Evolutionary conservation across 2,113 vertebrate species (phyloP), one percentile per base, ranked within the genome.

Genomic region (Oreotrochilus melanogaster): DNA sequence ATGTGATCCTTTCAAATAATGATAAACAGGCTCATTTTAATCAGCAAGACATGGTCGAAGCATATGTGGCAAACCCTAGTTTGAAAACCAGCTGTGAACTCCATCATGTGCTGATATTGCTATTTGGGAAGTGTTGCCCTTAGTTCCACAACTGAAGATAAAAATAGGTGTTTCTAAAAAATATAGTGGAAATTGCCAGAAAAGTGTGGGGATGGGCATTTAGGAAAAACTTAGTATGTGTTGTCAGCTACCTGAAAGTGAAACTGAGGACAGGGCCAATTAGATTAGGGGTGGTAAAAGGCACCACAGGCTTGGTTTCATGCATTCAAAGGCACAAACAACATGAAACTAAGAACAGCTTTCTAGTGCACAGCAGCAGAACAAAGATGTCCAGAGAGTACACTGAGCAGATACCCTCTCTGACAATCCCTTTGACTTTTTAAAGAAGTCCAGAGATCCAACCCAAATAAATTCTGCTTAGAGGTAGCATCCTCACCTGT

Each of bases 1-100:
- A 35, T 65, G 84, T 64, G 35, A 65, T 69, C 45, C 45, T 79
- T 76, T 70, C 62, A 83, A n/a, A 78, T 70, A 58, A 43, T 50
- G 33, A 24, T 54, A 83, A 53, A 24, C 13, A 43, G 10, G 18
- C 45, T 56, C 28, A 69, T 95, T 88, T 86, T 54, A 88, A 96
- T 78, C 37, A 88, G 83, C 50, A 87, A 37, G 89, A 82, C 7
- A 15, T 51, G 67, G 71, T 92, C 67, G 78, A 93, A 95, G 65
- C 48, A 69, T 92, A 81, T 48, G 33, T 71, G 75, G 48, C 71
- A 86, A 91, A 83, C 43, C 8, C 17, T 61, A 1, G 45, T 92
- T 73, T 83, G 66, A 58, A 91, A 90, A 83, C 43, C 33, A 82
- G 31, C 66, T 57, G 57, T 79, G 25, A 65, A 62, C 28, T 60